Evolutionary conservation across 2,888 invertebrate genomes (phyloP), one percentile per base, ranked within the genome.

Genomic region (Drepanosiphum platanoidis): DNA sequence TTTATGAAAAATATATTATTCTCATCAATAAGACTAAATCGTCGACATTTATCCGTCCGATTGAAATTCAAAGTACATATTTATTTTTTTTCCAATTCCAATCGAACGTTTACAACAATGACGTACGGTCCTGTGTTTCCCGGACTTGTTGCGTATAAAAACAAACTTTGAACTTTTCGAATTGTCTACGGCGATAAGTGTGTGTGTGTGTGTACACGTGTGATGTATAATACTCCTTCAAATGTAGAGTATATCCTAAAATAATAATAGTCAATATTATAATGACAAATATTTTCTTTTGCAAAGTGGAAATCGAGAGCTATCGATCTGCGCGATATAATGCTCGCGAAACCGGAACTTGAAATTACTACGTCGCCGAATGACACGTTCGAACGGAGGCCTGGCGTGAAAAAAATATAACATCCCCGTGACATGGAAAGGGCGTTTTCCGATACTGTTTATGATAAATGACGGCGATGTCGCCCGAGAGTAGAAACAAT

Each of bases 401-500:
- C 30, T 64, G 7, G 30, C 13, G 30, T 39, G 42, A 64, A 78
- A 64, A 64, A n/a, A n/a, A n/a, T n/a, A 39, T 64, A 78, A 39
- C 64, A 39, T 39, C 39, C 58, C 27, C 13, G 71, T 81, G 36
- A 71, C 34, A 81, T 58, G 81, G 81, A 58, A 46, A 39, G 58
- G 70, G 71, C 81, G 68, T 81, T 81, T 71, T 71, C 71, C 71
- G 81, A 81, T 81, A 81, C 36, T 36, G 18, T 39, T 81, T 71
- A 81, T 81, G 81, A 81, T 81, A 81, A 81, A 81, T 71, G 81
- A 81, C 71, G 71, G 27, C 7, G 22, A 39, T 71, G 71, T 71
- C 58, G 30, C 70, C 11, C 30, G 70, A 71, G 27, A 52, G 70
- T 36, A 58, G 34, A 71, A 71, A 71, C 52, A 52, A 81, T 80